Evolutionary conservation across 2,113 vertebrate species (phyloP), one percentile per base, ranked within the genome.

Genomic region (Cisticola juncidis): DNA sequence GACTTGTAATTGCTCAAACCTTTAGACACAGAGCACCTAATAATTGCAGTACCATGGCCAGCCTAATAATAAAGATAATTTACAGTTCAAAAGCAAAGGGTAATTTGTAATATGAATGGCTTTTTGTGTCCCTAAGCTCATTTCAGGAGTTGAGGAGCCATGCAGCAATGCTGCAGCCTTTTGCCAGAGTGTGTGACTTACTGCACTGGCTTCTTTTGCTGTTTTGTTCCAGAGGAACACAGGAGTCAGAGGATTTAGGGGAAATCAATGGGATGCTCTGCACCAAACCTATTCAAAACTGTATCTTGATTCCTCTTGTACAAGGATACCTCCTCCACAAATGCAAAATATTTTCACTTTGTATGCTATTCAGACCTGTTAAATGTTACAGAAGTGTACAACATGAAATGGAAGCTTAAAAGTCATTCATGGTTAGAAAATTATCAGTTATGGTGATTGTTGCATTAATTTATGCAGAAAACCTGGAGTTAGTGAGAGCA

Each of bases 31-130:
- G 97, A 97, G 97, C 97, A 98, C 95, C 94, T 97, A 96, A 97
- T 97, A 97, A 98, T 98, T 97, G 97, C 97, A 97, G 91, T 91
- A 78, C 95, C 96, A 94, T 94, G 95, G 97, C 94, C 96, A 93
- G 91, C 56, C 88, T 96, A 96, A 98, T 98, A 97, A 97, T 97
- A 97, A 97, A 98, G 95, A 97, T 97, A 97, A 98, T 98, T 98
- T 98, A 98, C 97, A 96, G 97, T 97, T 97, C 95, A 97, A 96
- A 97, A 97, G 94, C 92, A 96, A 97, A 94, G 92, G 91, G 94
- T 94, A 85, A 94, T 97, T 96, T 92, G 85, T 96, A 94, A 97
- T 95, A 96, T 95, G 90, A 95, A 97, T 96, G 95, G 95, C 90
- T 95, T 92, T 96, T 92, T 92, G 83, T 94, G 86, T 96, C 92